Evolutionary conservation across 2,888 invertebrate genomes (phyloP), one percentile per base, ranked within the genome.

Genomic region (Euplexia lucipara): DNA sequence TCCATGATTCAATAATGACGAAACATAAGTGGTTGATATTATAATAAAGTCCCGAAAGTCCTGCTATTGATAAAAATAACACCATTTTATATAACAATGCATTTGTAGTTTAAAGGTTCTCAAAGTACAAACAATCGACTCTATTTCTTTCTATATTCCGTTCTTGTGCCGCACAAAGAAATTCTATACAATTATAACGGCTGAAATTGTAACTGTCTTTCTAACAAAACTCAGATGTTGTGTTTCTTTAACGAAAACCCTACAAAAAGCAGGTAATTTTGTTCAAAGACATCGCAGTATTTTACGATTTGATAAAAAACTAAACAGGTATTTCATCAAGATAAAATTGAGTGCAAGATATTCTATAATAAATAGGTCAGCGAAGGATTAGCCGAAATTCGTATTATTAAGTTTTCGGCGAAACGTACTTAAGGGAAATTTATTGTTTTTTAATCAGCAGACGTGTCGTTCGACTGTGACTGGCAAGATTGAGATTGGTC

Each of bases 161-260:
- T 89, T 87, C 87, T 85, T 82, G 76, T 70, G 84, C 82, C 84
- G 85, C 86, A 91, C 91, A 94, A 93, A 90, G 90, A 91, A 94
- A 93, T 94, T 92, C 92, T 95, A 94, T 95, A 95, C 94, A 95
- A 95, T 95, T 95, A 95, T 95, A 95, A 95, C 95, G 95, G 95
- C 93, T 93, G 80, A 94, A 93, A 95, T 92, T 91, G 94, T 95
- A 95, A 95, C 95, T 93, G 94, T 95, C 92, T 91, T 61, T 87
- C 88, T 88, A 86, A 91, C 90, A 90, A 92, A 92, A 91, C 88
- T 90, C 87, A 86, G 88, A 90, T 83, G 85, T 87, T 89, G 87
- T 88, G 66, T 84, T 86, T 88, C 86, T 88, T 87, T 87, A 81
- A 88, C 86, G 86, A 87, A 88, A 87, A 89, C 84, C 75, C 79